Base-by-base conservation (phyloP, 2,888 invertebrate genomes). In the Temnothorax rugatulus region DNA sequence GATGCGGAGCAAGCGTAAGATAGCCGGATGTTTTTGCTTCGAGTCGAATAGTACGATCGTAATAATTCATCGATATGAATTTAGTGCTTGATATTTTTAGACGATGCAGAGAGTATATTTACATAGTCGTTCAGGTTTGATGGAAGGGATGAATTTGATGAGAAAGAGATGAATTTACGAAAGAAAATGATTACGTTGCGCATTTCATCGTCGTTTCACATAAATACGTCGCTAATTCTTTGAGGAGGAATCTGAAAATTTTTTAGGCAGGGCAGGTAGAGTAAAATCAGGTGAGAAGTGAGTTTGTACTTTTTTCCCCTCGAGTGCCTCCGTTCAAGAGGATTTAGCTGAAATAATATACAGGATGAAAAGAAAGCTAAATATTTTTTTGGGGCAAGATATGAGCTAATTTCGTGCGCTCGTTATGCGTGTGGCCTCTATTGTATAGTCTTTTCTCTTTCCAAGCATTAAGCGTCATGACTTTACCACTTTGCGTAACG, bases 331-430 rank as follows among this genome's bases (percentile, higher is more conserved):
- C 84, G 82, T 85, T 91, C 85, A 82, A 91, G 86, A 85, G 86
- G 89, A 89, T 86, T 91, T 86, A 87, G 88, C 87, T 89, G 84
- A 85, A 91, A 91, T 90, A 90, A 91, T 91, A 91, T 90, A 91
- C 91, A 90, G 69, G 41, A 61, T 82, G 86, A 88, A 86, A 88
- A 83, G 87, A 85, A 88, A 89, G 85, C 74, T 88, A 91, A 91
- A 91, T 92, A 93, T 91, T 91, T 92, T 87, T 85, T 82, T 64
- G 86, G 77, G 79, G 74, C 84, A 83, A 88, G 90, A 92, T 93
- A 92, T 93, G 86, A 88, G 92, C 92, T 89, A 93, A 93, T 93
- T 92, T 90, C 64, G 69, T 71, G 29, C n/a, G 71, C 47, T 52
- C 82, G 76, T 71, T 76, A 86, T 85, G 85, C 83, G 86, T 91